These are phyloP conservation scores for Volucella zonaria DNA, from an alignment of 2,888 invertebrate genomes.

Conservation along the genomic window DNA sequence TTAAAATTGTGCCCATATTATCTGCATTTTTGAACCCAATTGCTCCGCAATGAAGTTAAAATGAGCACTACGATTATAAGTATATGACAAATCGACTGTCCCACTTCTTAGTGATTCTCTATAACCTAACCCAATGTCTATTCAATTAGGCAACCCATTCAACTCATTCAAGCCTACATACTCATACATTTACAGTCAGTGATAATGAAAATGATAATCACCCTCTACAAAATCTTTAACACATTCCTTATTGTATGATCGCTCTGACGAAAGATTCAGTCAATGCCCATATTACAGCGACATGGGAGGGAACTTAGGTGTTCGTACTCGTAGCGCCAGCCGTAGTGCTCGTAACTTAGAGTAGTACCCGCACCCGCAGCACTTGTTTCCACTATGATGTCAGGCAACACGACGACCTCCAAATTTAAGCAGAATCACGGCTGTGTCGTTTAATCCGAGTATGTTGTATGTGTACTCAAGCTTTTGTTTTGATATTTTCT, in stretches of 20 bases:
- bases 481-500: conserved; percentile 31
- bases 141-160: background rate
- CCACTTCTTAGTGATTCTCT: background rate
- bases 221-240: conserved; percentile 1
- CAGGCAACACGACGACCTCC: conserved; percentile 35
- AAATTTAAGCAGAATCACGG: background rate
- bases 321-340: background rate
- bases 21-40: no score
- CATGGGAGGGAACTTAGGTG: background rate
- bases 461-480: background rate
- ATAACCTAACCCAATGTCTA: conserved; percentile 5
- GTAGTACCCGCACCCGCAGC: background rate
- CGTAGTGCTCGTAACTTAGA: background rate
- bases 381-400: conserved; percentile 48
- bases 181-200: background rate
- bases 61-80: background rate
- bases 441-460: background rate
- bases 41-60: no score
- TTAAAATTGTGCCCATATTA: no score
- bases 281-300: conserved; percentile 13
- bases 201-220: conserved; percentile 26
- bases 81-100: background rate
- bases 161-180: background rate
- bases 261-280: conserved; percentile 19
- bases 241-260: conserved; percentile 7